These are phyloP conservation scores for Drosophila histrio DNA, from an alignment of 2,888 invertebrate genomes.

Conservation along the genomic window DNA sequence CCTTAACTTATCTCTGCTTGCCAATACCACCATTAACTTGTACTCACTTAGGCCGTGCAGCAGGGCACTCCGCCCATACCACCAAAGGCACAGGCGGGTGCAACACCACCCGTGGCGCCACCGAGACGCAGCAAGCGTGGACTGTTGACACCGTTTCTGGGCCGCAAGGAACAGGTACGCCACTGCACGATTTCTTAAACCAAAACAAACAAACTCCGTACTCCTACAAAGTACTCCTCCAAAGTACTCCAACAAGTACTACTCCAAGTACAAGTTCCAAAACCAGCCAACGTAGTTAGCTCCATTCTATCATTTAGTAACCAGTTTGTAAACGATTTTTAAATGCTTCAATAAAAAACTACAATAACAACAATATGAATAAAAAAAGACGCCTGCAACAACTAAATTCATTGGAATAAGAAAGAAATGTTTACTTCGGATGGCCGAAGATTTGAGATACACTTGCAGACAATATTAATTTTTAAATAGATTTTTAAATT, in stretches of 20 bases:
- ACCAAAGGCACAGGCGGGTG: slow-evolving; percentile 85
- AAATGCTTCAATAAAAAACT: slow-evolving; percentile 76
- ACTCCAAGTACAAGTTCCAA: slow-evolving; percentile 15
- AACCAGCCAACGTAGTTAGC: slow-evolving; percentile 24
- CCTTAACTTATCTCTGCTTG: neutral
- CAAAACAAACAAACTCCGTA: slow-evolving; percentile 50
- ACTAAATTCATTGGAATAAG: slow-evolving; percentile 13
- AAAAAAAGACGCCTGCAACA: slow-evolving; percentile 26
- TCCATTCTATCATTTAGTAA: slow-evolving; percentile 61
- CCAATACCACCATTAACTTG: neutral
- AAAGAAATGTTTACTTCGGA: slow-evolving; percentile 15
- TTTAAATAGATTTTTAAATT: too few relatives aligned
- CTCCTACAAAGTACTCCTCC: slow-evolving; percentile 11
- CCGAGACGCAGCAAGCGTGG: slow-evolving; percentile 87
- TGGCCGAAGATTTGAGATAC: slow-evolving; percentile 22
- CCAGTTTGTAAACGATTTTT: slow-evolving; percentile 68
- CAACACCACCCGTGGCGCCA: slow-evolving; percentile 87
- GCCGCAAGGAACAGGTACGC: slow-evolving; percentile 85
- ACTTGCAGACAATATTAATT: too few relatives aligned
- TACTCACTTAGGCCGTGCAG: slow-evolving; percentile 81
- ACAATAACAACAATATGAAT: slow-evolving; percentile 23
- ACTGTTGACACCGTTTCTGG: slow-evolving; percentile 85
- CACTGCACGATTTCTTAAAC: slow-evolving; percentile 84
- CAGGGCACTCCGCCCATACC: slow-evolving; percentile 87
- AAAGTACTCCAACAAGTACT: slow-evolving; percentile 17